Base-by-base conservation (phyloP, 2,888 invertebrate species). In the Linyphia triangularis region DNA sequence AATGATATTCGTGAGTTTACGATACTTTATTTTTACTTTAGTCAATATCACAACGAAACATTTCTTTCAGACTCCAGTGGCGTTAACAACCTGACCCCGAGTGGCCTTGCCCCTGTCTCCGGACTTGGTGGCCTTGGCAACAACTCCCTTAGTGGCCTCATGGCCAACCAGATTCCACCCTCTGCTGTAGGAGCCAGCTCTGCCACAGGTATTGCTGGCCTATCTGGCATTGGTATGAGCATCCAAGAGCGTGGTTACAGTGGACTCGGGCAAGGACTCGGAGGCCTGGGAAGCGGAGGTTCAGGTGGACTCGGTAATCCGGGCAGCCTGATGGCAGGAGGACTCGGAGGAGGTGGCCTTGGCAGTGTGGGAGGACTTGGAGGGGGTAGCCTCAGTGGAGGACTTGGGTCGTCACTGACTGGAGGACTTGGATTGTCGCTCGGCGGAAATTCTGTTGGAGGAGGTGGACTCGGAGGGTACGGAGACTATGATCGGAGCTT, bases 211-310 rank as follows among this genome's bases (percentile, higher is more conserved):
- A 77, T 81, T 28, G 73, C 85, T 22, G 85, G 85, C 5, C 81
- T 89, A 10, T 82, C 78, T 61, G 85, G 84, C 30, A 84, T 89
- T 65, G 84, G 85, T n/a, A 84, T 89, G 85, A 78, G 89, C 9
- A 22, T 88, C 7, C 75, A 82, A 24, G 88, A 88, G 22, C 43
- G 88, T 26, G 69, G 61, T 5, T 82, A 82, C 69, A 40, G 61
- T 16, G 84, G 84, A n/a, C 75, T 84, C 24, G 83, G 83, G 5
- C 61, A 61, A 22, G 75, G 67, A 22, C 33, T 89, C n/a, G n/a
- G n/a, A n/a, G 78, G 83, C 57, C 77, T 89, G 19, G 89, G 89
- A 7, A 37, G 33, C 13, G 65, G 65, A 19, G 89, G 72, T 0
- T 22, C 89, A 28, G 65, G 78, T 40, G 89, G 78, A 16, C 51